These are phyloP conservation scores for Heliconius sara DNA, from an alignment of 2,888 invertebrate species.

Conservation along the genomic window DNA sequence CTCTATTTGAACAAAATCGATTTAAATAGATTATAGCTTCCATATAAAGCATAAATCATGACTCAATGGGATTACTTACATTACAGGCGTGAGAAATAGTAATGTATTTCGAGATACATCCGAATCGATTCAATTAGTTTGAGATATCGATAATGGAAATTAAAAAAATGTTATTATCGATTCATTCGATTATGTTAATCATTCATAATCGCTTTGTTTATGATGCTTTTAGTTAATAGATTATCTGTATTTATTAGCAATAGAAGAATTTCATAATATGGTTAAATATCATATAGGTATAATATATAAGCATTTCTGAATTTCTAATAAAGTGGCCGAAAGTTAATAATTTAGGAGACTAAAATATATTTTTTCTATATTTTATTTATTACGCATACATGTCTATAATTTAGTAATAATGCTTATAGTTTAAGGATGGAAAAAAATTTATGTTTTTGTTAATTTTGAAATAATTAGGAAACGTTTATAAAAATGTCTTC, in stretches of 20 bases:
- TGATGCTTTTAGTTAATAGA: background rate
- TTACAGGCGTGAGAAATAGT: constrained; percentile 21
- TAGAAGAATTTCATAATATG: background rate
- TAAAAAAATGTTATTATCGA: background rate
- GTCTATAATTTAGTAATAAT: no score
- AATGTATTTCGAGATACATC: constrained; percentile 2
- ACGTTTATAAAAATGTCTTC: no score
- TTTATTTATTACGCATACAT: no score
- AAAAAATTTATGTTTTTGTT: no score
- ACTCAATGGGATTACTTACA: constrained; percentile 12
- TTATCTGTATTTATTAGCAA: background rate
- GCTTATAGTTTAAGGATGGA: no score
- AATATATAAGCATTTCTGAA: background rate
- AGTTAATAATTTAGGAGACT: background rate
- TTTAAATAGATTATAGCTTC: constrained; percentile 12
- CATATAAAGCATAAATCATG: constrained; percentile 20
- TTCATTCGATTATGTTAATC: constrained; percentile 20
- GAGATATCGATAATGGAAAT: constrained; percentile 16
- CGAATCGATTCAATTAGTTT: constrained; percentile 14
- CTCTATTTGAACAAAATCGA: constrained; percentile 20
- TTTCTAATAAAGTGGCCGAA: background rate
- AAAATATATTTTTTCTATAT: background rate
- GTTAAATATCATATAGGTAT: background rate
- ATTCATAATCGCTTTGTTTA: background rate
- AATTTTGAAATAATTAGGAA: no score